These are phyloP conservation scores for Proteles cristata DNA, from an alignment of 2,113 vertebrate genomes.

Conservation along the genomic window DNA sequence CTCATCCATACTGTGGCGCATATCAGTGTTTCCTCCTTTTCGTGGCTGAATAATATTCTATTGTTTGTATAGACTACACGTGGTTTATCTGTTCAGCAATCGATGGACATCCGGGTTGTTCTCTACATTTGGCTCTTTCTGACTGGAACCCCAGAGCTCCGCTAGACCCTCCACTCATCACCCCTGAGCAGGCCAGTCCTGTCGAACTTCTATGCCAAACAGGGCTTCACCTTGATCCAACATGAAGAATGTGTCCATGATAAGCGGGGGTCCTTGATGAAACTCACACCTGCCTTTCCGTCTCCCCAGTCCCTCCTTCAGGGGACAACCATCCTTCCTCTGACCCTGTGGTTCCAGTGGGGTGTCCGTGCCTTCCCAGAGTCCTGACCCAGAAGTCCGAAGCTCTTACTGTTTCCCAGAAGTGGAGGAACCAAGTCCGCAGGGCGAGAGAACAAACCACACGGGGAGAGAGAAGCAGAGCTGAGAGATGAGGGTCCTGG, in stretches of 20 bases:
- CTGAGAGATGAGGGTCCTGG: background rate
- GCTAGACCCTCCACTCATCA: background rate
- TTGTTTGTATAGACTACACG: background rate
- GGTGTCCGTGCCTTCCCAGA: background rate
- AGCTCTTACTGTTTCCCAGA: background rate
- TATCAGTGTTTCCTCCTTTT: background rate
- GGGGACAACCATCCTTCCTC: background rate
- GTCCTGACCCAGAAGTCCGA: too few species aligned
- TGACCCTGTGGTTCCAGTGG: background rate
- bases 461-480: background rate
- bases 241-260: background rate
- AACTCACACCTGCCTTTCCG: fast-evolving
- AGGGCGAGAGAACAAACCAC: background rate
- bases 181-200: fast-evolving
- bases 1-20: background rate
- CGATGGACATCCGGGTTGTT: background rate
- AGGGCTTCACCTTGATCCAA: background rate
- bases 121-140: background rate
- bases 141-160: background rate
- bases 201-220: background rate
- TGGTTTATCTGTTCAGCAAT: background rate
- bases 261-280: background rate
- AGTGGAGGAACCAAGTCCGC: background rate
- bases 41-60: background rate
- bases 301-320: background rate